These are phyloP conservation scores for Syrista parreyssii DNA, from an alignment of 2,888 invertebrate species.

Conservation along the genomic window DNA sequence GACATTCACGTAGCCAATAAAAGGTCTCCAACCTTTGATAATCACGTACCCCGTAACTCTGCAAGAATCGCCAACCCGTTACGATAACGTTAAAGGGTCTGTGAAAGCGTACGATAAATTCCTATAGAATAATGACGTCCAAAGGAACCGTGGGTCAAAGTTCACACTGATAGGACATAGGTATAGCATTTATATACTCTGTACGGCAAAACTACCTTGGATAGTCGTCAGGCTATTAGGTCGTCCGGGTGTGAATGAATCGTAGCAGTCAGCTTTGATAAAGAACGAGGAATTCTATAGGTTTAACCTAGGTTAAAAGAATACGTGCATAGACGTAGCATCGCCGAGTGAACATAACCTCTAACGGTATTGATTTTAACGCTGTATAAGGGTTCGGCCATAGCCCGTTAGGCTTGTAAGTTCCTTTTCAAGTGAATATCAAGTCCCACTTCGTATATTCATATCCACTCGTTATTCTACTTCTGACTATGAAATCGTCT, in stretches of 20 bases:
- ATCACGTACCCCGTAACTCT: not conserved
- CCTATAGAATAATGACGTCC: not conserved
- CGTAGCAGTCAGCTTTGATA: not conserved
- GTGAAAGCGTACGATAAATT: not conserved
- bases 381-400: not conserved
- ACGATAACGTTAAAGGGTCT: not conserved
- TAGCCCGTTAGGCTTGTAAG: not conserved
- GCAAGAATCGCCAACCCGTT: not conserved
- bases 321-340: not conserved
- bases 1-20: not conserved
- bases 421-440: not conserved
- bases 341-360: too few species aligned
- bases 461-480: not conserved
- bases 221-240: not conserved
- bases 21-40: not conserved
- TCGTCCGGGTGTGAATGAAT: not conserved
- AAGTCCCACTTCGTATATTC: not conserved
- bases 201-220: not conserved
- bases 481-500: not conserved
- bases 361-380: too few species aligned
- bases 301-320: not conserved
- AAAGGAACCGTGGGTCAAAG: not conserved
- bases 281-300: not conserved
- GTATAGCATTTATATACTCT: not conserved
- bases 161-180: not conserved